A percentile compares a stretch with the other conserved stretches of the same genome.
Conservation (phyloP, 2,888 invertebrate species). For the Pristionchus japonicus region DNA sequence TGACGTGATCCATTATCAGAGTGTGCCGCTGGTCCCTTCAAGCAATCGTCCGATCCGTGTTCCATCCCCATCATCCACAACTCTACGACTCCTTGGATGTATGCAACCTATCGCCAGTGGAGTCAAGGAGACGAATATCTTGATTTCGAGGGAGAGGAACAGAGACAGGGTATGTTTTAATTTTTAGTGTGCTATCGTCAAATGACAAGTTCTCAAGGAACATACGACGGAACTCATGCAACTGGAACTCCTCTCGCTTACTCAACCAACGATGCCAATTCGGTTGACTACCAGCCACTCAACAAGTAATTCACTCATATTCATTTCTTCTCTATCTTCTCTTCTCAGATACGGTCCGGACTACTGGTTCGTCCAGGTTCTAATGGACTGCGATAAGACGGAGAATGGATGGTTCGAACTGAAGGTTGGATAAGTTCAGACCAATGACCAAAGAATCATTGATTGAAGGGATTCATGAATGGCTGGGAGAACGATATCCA, state of each 20-base stretch:
- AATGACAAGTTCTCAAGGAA: constrained; percentile 54
- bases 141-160: constrained; percentile 71
- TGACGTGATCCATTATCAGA: no score
- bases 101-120: constrained; percentile 67
- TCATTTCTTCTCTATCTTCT: no score
- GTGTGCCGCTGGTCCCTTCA: constrained; percentile 74
- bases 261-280: constrained; percentile 69
- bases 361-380: constrained; percentile 77
- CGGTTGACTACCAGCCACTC: constrained; percentile 50
- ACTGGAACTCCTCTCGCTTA: constrained; percentile 70
- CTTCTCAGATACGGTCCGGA: constrained; percentile 74
- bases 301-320: not conserved
- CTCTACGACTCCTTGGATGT: constrained; percentile 63
- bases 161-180: constrained; percentile 63
- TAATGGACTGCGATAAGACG: constrained; percentile 76
- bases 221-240: constrained; percentile 66
- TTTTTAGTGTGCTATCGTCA: no score
- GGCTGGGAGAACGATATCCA: constrained; percentile 76
- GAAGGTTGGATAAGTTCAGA: constrained; percentile 68
- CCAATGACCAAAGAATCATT: not conserved
- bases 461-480: constrained; percentile 66
- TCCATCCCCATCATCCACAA: constrained; percentile 68
- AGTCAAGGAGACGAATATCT: constrained; percentile 67
- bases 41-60: constrained; percentile 68
- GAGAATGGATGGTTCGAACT: constrained; percentile 77